Percentiles rank a stretch among this genome's conserved stretches.
phyloP scores from a whole-genome alignment of 2,113 vertebrate species.

The Phrynosoma blainvillii region DNA sequence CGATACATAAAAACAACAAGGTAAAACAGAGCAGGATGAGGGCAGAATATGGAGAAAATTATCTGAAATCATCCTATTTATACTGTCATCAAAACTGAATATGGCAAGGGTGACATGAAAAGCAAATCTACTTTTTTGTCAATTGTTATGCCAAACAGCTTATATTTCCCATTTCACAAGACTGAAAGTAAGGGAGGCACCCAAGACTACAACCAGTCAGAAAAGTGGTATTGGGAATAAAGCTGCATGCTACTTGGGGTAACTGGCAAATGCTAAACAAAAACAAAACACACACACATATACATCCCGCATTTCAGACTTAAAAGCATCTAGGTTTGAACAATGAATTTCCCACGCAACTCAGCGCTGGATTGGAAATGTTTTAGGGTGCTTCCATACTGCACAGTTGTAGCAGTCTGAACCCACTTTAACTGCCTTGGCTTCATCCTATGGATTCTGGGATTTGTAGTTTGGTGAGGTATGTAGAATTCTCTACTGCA shows the following conservation, averaged over 20 bases:
- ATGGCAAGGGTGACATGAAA: background rate
- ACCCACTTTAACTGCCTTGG: too few species aligned
- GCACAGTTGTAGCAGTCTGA: too few species aligned
- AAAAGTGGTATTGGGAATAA: background rate
- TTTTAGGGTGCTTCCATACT: too few species aligned
- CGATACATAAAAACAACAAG: too few species aligned
- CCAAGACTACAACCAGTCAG: background rate
- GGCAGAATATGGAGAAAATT: background rate
- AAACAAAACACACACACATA: too few species aligned
- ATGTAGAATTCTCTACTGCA: too few species aligned
- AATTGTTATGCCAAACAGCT: background rate
- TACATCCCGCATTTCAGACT: background rate
- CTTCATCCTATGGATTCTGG: too few species aligned
- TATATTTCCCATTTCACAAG: background rate
- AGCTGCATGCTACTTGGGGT: too few species aligned
- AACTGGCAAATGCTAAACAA: background rate
- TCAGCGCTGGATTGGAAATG: too few species aligned
- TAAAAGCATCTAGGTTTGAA: too few species aligned
- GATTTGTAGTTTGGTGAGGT: too few species aligned
- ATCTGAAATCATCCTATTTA: background rate
- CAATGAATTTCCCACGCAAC: too few species aligned
- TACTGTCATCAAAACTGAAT: background rate
- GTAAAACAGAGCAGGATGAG: background rate
- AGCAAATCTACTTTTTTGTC: background rate
- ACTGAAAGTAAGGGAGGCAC: background rate